Base-by-base conservation (phyloP, 2,797 vertebrate species). In the Bradypodion ventrale region DNA sequence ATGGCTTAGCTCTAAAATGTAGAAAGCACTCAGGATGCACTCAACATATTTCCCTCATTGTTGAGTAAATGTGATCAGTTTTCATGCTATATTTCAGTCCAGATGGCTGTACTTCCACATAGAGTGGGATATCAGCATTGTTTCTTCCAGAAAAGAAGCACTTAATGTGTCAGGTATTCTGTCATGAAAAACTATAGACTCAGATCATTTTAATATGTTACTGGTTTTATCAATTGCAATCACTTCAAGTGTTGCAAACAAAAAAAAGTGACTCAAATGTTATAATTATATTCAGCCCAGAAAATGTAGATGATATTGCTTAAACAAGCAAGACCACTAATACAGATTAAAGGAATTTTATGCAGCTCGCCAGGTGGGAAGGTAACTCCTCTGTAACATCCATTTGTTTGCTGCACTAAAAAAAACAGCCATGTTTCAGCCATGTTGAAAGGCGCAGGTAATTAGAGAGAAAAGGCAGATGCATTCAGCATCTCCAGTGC, bases 191-290 rank as follows among this genome's bases (percentile, higher is more conserved):
- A 42, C 37, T 70, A 42, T 68, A 70, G 68, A 25, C 7, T 70
- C 52, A 56, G 52, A 56, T 2, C 19, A 56, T 56, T 56, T 56
- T 21, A 56, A 21, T 56, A 73, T 65, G 25, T 44, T n/a, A 63
- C 2, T 42, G 25, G 56, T 44, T 44, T 32, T 82, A 42, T 32
- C 52, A 27, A 66, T 32, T 42, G 60, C 19, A 74, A 32, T 73
- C 7, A 25, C 25, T 74, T 19, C 27, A 40, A 63, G 8, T 44
- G 40, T 27, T 74, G 60, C 27, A 56, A 79, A 73, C 59, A 66
- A 59, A 85, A 70, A n/a, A 49, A 84, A 63, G 25, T 76, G 63
- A 59, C 19, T 76, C 59, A 74, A 74, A 78, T 40, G 32, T n/a
- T 79, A 80, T 40, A 74, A 32, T 75, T 59, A 75, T 42, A 76